Percentiles rank a stretch among this genome's conserved stretches.
Conservation (phyloP, 2,888 invertebrate species). For the Chloromyia formosa region DNA sequence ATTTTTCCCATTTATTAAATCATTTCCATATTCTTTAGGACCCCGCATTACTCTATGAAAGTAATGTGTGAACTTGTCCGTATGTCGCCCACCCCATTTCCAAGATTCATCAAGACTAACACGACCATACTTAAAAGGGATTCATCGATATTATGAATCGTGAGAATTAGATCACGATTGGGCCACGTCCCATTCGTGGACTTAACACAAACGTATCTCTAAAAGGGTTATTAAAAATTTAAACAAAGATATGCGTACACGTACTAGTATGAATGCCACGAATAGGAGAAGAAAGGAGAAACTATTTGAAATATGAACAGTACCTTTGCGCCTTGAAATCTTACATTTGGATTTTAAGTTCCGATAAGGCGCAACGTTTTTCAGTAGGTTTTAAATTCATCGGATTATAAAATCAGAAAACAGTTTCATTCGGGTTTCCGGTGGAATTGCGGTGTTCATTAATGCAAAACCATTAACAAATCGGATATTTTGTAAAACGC, state of each 20-base stretch:
- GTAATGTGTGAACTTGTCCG: slow-evolving; percentile 13
- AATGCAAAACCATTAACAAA: not conserved
- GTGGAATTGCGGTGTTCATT: not conserved
- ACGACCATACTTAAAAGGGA: not conserved
- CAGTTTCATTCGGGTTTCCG: not conserved
- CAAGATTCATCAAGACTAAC: not conserved
- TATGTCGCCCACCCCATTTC: not conserved
- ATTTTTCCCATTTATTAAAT: not conserved
- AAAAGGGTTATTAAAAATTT: slow-evolving; percentile 44
- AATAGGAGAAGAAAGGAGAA: too few relatives aligned
- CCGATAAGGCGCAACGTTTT: slow-evolving; percentile 9
- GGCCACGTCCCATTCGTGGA: slow-evolving; percentile 44
- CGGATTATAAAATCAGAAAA: not conserved
- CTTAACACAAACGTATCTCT: slow-evolving; percentile 13
- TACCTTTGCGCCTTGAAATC: slow-evolving; percentile 12
- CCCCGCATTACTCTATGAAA: not conserved
- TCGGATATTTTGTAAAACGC: not conserved
- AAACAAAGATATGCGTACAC: slow-evolving; percentile 7
- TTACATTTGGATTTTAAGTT: slow-evolving; percentile 32
- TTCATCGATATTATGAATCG: slow-evolving; percentile 13
- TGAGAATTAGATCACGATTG: slow-evolving; percentile 45
- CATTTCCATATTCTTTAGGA: not conserved
- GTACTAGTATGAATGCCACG: not conserved
- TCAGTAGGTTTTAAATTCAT: slow-evolving; percentile 11
- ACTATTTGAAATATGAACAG: too few relatives aligned